phyloP scores from a whole-genome alignment of 2,797 vertebrate species.

The Tinamus major region DNA sequence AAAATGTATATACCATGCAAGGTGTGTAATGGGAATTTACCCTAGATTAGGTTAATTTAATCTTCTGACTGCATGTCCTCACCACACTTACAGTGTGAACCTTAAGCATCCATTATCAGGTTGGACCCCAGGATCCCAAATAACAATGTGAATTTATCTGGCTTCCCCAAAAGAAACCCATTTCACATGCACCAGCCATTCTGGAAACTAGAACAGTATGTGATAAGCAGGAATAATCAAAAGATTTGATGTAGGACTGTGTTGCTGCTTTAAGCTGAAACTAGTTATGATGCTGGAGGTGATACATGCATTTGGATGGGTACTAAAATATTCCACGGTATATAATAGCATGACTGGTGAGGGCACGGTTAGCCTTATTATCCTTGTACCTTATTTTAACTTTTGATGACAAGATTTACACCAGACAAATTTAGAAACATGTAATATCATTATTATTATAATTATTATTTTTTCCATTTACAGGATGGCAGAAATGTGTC shows the following conservation, averaged over 20 bases:
- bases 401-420: background rate
- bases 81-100: background rate
- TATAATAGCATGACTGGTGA: background rate
- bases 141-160: background rate
- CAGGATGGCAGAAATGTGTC: background rate
- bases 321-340: background rate
- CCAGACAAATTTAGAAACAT: background rate
- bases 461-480: background rate
- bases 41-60: accelerated
- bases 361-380: background rate
- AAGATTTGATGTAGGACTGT: background rate
- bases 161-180: background rate
- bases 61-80: background rate
- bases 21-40: background rate
- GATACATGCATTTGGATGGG: background rate
- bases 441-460: background rate
- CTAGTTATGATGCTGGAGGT: background rate
- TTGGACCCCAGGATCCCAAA: background rate
- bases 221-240: background rate
- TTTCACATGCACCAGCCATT: background rate
- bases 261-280: background rate
- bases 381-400: background rate
- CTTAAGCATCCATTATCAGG: background rate
- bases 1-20: accelerated
- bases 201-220: background rate